phyloP scores from a whole-genome alignment of 2,113 vertebrate genomes.

The Festucalex cinctus region DNA sequence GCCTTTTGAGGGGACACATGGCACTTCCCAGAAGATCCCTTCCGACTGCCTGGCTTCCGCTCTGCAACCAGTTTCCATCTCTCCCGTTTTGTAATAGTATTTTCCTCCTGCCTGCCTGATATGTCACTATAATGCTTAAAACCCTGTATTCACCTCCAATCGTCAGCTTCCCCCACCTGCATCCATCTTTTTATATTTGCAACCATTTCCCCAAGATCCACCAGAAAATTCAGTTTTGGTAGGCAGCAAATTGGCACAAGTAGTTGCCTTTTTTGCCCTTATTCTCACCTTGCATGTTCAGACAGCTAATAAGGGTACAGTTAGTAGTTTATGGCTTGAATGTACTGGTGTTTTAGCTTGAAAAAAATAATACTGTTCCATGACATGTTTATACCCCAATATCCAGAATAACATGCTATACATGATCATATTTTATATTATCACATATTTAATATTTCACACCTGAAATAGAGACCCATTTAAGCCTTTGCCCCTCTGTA shows the following conservation, averaged over 20 bases:
- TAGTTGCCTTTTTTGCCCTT: conserved; percentile 3
- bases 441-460: neutral
- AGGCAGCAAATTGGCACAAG: conserved; percentile 6
- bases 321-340: neutral
- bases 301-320: neutral
- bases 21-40: conserved; percentile 46
- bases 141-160: conserved; percentile 8
- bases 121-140: conserved; percentile 6
- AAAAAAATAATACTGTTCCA: neutral
- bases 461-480: neutral
- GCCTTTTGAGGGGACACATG: conserved; percentile 27
- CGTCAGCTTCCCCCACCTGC: conserved; percentile 12
- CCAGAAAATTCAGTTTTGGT: conserved; percentile 30
- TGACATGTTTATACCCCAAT: neutral
- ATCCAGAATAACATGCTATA: neutral
- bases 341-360: neutral
- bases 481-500: neutral
- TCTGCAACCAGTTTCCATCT: conserved; percentile 36
- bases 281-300: conserved; percentile 6
- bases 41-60: conserved; percentile 54
- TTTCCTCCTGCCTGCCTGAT: conserved; percentile 14
- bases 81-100: conserved; percentile 22
- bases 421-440: neutral
- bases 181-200: conserved; percentile 18
- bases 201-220: conserved; percentile 19